Conservation (phyloP, 2,113 vertebrate genomes). For the Strix aluco region DNA sequence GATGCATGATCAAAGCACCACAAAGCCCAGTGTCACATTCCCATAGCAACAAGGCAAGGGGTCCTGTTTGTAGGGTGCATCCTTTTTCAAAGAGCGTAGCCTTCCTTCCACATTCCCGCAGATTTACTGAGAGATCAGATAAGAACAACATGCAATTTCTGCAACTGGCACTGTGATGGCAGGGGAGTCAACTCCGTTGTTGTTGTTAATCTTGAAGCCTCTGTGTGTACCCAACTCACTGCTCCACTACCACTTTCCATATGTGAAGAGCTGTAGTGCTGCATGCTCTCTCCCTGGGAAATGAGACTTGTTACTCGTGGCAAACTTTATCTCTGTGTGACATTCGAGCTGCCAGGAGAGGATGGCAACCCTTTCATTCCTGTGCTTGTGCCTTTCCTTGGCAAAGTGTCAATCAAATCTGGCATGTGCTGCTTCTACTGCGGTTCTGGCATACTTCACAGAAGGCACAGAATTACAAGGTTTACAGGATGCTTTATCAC, state of each 20-base stretch:
- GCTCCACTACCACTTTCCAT: not conserved
- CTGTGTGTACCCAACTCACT: not conserved
- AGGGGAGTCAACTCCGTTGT: not conserved
- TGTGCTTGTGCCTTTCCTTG: not conserved
- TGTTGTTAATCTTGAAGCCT: not conserved
- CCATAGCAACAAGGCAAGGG: not conserved
- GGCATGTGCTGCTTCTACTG: not conserved
- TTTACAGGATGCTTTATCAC: constrained; percentile 27
- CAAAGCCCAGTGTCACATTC: not conserved
- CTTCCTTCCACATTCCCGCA: not conserved
- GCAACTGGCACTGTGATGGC: not conserved
- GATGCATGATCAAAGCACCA: not conserved
- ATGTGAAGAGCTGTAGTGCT: not conserved
- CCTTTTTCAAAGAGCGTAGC: not conserved
- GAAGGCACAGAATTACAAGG: constrained; percentile 8
- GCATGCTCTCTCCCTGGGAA: not conserved
- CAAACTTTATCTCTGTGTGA: not conserved
- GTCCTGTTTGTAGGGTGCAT: not conserved
- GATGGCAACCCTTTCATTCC: not conserved
- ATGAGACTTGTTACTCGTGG: not conserved
- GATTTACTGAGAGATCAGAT: not conserved
- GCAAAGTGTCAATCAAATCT: not conserved
- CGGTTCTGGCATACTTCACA: not conserved
- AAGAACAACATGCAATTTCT: not conserved
- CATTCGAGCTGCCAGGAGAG: not conserved